A percentile compares a stretch with the other conserved stretches of the same genome.
phyloP scores from a whole-genome alignment of 2,113 vertebrate genomes.

The Lathamus discolor region DNA sequence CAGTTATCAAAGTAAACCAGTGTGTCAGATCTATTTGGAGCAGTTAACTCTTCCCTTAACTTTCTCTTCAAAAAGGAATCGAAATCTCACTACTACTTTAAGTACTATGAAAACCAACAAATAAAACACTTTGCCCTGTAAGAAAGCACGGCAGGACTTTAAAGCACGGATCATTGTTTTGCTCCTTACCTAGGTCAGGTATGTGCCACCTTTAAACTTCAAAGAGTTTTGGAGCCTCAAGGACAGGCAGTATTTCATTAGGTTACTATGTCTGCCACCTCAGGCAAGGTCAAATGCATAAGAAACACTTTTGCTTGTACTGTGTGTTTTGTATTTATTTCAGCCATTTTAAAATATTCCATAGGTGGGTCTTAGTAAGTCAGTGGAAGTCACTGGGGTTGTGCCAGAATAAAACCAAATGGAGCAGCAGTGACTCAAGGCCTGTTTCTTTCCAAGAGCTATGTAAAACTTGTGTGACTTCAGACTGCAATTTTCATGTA shows the following conservation, averaged over 20 bases:
- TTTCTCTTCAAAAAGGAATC: not conserved
- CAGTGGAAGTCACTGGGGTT: not conserved
- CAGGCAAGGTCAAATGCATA: not conserved
- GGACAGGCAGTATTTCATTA: not conserved
- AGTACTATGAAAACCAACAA: not conserved
- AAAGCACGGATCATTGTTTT: not conserved
- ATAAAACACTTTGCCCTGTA: not conserved
- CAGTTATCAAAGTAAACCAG: not conserved
- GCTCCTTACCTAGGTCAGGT: not conserved
- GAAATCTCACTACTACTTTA: not conserved
- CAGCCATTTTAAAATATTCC: not conserved
- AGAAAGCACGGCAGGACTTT: not conserved
- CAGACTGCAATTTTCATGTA: not conserved
- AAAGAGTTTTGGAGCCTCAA: not conserved
- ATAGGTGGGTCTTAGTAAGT: not conserved
- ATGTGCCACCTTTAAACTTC: not conserved
- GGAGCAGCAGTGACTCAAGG: not conserved
- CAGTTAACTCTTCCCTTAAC: not conserved
- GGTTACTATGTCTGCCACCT: not conserved
- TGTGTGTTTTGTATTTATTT: not conserved
- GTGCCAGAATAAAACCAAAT: not conserved
- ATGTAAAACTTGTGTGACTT: not conserved
- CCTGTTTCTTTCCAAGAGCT: not conserved
- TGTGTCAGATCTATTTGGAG: rapidly evolving
- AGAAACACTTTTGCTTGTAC: not conserved